Conservation (phyloP, 2,113 vertebrate genomes). For the Pituophis catenifer region DNA sequence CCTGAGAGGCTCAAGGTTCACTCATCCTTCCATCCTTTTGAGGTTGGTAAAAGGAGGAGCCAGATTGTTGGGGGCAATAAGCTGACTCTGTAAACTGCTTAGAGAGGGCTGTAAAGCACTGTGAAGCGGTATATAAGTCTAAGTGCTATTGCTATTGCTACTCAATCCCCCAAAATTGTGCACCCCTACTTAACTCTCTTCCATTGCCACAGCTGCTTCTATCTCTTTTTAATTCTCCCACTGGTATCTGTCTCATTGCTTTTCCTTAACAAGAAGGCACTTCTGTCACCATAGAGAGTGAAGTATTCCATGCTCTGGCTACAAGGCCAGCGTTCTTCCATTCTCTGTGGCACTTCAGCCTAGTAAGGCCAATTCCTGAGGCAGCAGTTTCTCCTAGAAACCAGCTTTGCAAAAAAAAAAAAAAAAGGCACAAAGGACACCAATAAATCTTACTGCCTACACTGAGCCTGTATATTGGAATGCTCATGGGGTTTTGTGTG, state of each 20-base stretch:
- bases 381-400: background rate
- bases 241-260: background rate
- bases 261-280: background rate
- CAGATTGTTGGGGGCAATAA: background rate
- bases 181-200: background rate
- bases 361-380: background rate
- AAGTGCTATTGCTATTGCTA: background rate
- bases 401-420: background rate
- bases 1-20: background rate
- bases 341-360: too few species aligned
- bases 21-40: background rate
- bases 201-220: background rate
- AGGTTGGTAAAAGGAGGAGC: background rate
- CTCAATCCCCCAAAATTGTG: background rate
- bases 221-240: background rate
- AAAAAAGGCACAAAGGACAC: background rate
- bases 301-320: background rate
- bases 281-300: background rate
- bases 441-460: background rate
- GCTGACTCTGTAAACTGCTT: background rate
- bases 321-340: background rate
- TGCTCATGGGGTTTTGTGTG: background rate
- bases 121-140: background rate
- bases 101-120: background rate
- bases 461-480: background rate